phyloP scores from a whole-genome alignment of 64 coral and sea anemone species.

The Porites australiensis region DNA sequence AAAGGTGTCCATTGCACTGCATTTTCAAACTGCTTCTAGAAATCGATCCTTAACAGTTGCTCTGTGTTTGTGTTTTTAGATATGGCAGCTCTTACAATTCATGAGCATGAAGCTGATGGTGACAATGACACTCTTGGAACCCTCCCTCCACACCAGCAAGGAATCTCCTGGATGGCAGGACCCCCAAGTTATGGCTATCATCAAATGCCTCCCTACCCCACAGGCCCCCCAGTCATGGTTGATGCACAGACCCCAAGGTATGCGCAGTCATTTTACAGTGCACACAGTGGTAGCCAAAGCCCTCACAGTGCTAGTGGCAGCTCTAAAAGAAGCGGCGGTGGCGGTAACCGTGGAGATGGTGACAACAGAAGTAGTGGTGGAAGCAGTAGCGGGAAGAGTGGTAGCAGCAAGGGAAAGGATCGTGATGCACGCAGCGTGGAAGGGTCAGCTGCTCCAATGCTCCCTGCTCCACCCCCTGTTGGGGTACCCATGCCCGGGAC shows the following conservation, averaged over 20 bases:
- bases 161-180: conserved; percentile 79
- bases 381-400: conserved; percentile 94
- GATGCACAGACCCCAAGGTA: conserved; percentile 85
- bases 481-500: conserved; percentile 19
- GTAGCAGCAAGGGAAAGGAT: conserved; percentile 93
- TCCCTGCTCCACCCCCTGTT: not conserved
- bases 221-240: conserved; percentile 38
- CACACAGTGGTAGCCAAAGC: conserved; percentile 95
- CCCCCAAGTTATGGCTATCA: conserved; percentile 88
- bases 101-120: conserved; percentile 92
- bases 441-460: conserved; percentile 49
- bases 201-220: conserved; percentile 75
- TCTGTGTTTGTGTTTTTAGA: conserved; percentile 69
- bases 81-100: conserved; percentile 85
- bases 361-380: conserved; percentile 93
- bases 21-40: no score
- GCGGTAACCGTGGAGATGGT: conserved; percentile 68
- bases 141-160: conserved; percentile 86
- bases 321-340: conserved; percentile 87
- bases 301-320: conserved; percentile 96
- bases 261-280: conserved; percentile 91
- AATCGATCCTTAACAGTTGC: not conserved
- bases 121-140: conserved; percentile 95
- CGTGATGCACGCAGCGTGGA: conserved; percentile 67
- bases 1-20: no score